Conservation (phyloP, 2,888 invertebrate species). For the Allolobophora icterica region DNA sequence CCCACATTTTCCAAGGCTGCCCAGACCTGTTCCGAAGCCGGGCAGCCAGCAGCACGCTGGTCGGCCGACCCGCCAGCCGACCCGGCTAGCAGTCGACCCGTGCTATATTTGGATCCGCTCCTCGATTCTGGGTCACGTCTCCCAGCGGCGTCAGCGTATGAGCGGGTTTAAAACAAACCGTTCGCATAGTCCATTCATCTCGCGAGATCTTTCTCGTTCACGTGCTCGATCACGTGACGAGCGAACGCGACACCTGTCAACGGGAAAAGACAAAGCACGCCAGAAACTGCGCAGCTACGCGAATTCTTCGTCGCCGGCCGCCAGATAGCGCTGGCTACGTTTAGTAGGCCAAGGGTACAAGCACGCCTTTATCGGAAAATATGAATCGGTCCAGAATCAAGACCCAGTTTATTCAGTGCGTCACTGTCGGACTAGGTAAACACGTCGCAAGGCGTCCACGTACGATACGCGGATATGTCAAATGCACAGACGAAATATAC, state of each 20-base stretch:
- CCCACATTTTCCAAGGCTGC: background rate
- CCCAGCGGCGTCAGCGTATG: background rate
- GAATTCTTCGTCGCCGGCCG: background rate
- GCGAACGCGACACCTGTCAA: background rate
- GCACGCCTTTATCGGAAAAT: background rate
- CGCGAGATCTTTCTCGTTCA: background rate
- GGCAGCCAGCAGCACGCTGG: background rate
- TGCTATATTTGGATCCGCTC: background rate
- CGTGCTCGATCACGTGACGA: background rate
- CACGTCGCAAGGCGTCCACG: background rate
- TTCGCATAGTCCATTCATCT: background rate
- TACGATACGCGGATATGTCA: background rate
- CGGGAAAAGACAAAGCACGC: background rate
- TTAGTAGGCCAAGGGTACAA: background rate
- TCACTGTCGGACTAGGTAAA: background rate
- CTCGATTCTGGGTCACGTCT: background rate
- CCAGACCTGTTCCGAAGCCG: background rate
- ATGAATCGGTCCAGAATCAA: background rate
- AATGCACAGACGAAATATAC: background rate
- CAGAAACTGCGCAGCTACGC: background rate
- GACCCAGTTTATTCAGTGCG: constrained; percentile 11
- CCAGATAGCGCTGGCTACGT: background rate
- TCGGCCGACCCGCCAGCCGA: background rate
- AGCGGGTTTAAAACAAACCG: background rate
- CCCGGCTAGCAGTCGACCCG: background rate